Evolutionary conservation across 2,113 vertebrate genomes (phyloP).

Genomic region (Neopipo cinnamomea): DNA sequence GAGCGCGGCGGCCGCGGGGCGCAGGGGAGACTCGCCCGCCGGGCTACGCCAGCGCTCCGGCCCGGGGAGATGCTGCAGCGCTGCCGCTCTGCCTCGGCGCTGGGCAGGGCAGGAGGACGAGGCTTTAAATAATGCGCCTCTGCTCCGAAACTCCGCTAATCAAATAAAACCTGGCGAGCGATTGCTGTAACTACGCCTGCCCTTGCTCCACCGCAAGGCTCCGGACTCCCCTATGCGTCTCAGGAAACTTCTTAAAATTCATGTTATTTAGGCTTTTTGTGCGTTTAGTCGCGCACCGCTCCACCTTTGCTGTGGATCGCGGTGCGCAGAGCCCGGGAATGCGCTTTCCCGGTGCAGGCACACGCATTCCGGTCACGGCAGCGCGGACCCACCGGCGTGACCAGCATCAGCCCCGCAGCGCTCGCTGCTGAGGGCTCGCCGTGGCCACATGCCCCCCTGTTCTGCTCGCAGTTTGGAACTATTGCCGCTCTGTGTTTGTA

Average conservation of each 20-base stretch:
- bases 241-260: background rate
- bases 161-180: background rate
- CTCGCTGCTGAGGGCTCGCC: background rate
- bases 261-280: rapidly evolving
- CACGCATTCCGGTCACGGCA: background rate
- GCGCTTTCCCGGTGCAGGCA: background rate
- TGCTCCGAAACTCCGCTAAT: background rate
- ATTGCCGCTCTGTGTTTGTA: rapidly evolving
- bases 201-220: background rate
- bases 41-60: background rate
- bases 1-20: background rate
- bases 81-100: background rate
- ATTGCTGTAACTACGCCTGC: background rate
- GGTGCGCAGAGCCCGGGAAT: background rate
- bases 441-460: background rate
- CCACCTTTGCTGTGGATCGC: background rate
- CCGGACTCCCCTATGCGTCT: rapidly evolving
- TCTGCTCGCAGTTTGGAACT: rapidly evolving
- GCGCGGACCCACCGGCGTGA: background rate
- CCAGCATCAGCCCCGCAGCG: background rate
- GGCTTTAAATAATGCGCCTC: slow-evolving; percentile 31
- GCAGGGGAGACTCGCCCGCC: background rate
- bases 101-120: background rate
- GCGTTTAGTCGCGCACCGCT: background rate
- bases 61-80: background rate